Conservation (phyloP, 2,113 vertebrate genomes). For the Amia ocellicauda region DNA sequence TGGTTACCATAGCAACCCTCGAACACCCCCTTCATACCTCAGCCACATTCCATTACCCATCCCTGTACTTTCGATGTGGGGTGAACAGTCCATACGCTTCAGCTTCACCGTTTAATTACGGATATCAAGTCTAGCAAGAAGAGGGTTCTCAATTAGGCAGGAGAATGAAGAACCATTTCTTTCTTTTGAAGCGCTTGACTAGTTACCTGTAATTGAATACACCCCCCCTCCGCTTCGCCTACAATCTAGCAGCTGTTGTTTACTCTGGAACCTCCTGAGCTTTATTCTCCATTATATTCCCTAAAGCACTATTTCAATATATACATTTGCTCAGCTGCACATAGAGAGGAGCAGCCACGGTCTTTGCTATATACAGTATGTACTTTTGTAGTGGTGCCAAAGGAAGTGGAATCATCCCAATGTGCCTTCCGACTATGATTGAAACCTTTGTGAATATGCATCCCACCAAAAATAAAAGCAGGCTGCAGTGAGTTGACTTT, state of each 20-base stretch:
- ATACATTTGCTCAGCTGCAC: background rate
- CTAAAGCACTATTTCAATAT: background rate
- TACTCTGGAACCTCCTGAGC: background rate
- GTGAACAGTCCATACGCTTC: background rate
- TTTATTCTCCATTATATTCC: background rate
- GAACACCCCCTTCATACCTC: background rate
- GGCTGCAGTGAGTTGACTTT: too few relatives aligned
- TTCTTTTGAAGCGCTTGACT: background rate
- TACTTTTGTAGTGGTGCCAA: too few relatives aligned
- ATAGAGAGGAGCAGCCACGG: background rate
- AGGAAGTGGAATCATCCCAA: too few relatives aligned
- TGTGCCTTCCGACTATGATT: too few relatives aligned
- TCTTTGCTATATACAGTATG: too few relatives aligned
- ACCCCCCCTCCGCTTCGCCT: slow-evolving; percentile 2
- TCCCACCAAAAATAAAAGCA: too few relatives aligned
- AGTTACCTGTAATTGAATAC: slow-evolving; percentile 19
- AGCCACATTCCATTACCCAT: background rate
- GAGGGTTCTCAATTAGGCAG: slow-evolving; percentile 1
- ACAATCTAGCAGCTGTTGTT: background rate
- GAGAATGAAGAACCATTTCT: slow-evolving; percentile 3
- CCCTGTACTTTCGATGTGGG: background rate
- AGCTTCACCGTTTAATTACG: background rate
- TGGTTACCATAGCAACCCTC: slow-evolving; percentile 8
- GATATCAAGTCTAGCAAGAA: background rate
- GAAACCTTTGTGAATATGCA: too few relatives aligned